phyloP scores from a whole-genome alignment of 2,888 invertebrate genomes.

The Gastracanthus pulcherrimus region DNA sequence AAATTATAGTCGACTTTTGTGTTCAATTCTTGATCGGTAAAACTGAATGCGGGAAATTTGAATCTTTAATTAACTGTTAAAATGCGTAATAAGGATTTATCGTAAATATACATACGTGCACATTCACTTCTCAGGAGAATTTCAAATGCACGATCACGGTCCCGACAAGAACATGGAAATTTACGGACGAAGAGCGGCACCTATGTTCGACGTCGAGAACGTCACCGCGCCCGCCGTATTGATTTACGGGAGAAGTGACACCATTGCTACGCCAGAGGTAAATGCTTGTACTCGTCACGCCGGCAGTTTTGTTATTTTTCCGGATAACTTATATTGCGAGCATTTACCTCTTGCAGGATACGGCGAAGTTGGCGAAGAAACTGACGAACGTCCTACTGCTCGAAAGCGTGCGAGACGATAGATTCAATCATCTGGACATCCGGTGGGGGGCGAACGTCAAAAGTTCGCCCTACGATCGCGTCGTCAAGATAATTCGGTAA shows the following conservation, averaged over 20 bases:
- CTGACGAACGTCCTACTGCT: not conserved
- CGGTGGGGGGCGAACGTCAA: not conserved
- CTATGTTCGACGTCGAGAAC: not conserved
- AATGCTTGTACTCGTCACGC: too few relatives aligned
- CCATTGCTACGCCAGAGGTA: slow-evolving; percentile 4
- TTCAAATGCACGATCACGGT: not conserved
- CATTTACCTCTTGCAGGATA: not conserved
- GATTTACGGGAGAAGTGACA: slow-evolving; percentile 11
- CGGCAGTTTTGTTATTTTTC: not conserved
- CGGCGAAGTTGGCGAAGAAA: not conserved
- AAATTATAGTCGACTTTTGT: too few relatives aligned
- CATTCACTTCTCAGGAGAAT: not conserved
- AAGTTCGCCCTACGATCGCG: not conserved
- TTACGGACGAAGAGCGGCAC: not conserved
- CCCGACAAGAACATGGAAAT: not conserved
- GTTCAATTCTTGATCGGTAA: too few relatives aligned
- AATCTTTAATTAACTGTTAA: too few relatives aligned
- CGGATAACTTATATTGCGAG: not conserved
- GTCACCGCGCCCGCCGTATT: not conserved
- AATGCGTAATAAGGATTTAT: too few relatives aligned
- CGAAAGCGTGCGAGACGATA: not conserved
- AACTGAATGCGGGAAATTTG: too few relatives aligned
- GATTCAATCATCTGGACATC: slow-evolving; percentile 16
- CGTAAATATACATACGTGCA: not conserved
- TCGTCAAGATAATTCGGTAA: not conserved